Percentiles rank a stretch among this genome's conserved stretches.
phyloP scores from a whole-genome alignment of 2,797 vertebrate species.

The Hybognathus amarus region DNA sequence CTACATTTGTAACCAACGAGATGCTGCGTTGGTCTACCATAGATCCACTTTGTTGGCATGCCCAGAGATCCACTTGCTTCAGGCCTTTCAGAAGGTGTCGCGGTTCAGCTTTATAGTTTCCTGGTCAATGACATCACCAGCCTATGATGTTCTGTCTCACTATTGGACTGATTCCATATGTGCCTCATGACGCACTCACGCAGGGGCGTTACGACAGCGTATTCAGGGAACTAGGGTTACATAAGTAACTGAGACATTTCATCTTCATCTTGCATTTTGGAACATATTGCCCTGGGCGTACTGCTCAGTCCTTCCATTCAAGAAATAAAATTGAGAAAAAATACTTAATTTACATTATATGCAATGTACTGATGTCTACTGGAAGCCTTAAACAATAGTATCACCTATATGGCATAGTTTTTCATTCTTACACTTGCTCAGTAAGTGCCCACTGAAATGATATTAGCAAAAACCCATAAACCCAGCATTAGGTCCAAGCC shows the following conservation, averaged over 20 bases:
- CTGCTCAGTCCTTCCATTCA: conserved; percentile 45
- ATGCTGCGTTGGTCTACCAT: too few relatives aligned
- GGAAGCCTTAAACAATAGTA: neutral
- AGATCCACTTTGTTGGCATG: too few relatives aligned
- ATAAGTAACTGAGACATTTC: neutral
- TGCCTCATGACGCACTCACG: too few relatives aligned
- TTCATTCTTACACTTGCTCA: neutral
- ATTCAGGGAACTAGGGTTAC: too few relatives aligned
- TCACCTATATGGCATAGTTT: neutral
- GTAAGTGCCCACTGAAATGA: neutral
- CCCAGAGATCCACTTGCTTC: too few relatives aligned
- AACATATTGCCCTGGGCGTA: conserved; percentile 65
- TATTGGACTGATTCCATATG: too few relatives aligned
- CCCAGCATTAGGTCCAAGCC: neutral
- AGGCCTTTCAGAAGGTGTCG: too few relatives aligned
- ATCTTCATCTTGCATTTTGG: conserved; percentile 59
- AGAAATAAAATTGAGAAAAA: conserved; percentile 37
- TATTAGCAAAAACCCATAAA: neutral
- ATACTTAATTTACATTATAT: conserved; percentile 33
- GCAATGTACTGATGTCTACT: conserved; percentile 33
- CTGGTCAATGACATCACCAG: too few relatives aligned
- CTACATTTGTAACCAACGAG: too few relatives aligned
- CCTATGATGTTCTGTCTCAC: too few relatives aligned
- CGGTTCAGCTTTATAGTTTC: too few relatives aligned
- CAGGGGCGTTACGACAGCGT: too few relatives aligned